phyloP scores from a whole-genome alignment of 2,888 invertebrate genomes.

The Lomographa bimaculata region DNA sequence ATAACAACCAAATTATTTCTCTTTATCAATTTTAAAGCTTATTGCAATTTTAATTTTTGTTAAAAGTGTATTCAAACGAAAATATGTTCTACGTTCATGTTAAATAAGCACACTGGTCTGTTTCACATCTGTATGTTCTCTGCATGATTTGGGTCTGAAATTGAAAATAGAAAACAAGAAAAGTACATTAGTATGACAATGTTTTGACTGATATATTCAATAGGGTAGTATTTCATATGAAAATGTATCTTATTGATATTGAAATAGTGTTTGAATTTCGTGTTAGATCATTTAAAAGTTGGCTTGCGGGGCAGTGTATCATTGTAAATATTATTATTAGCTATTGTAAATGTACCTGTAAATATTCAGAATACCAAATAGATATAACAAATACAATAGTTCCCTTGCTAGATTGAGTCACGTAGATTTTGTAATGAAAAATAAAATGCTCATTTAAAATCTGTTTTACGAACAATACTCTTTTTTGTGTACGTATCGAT shows the following conservation, averaged over 20 bases:
- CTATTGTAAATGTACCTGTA: conserved; percentile 61
- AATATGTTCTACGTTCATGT: too few species aligned
- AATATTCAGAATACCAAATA: conserved; percentile 39
- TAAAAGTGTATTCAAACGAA: too few species aligned
- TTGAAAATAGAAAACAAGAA: conserved; percentile 23
- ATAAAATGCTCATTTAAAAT: conserved; percentile 25
- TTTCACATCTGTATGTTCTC: conserved; percentile 30
- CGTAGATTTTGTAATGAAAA: conserved; percentile 61
- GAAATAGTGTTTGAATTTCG: conserved; percentile 3
- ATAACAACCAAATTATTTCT: too few species aligned
- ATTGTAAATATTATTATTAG: conserved; percentile 39
- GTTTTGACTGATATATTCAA: conserved; percentile 23
- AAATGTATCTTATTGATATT: conserved; percentile 13
- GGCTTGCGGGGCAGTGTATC: conserved; percentile 14
- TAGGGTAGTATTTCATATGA: conserved; percentile 7
- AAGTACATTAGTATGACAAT: conserved; percentile 23
- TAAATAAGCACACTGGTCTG: too few species aligned
- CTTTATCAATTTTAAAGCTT: too few species aligned
- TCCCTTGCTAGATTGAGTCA: conserved; percentile 61
- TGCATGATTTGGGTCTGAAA: conserved; percentile 17
- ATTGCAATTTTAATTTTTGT: too few species aligned
- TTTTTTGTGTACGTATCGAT: conserved; percentile 50
- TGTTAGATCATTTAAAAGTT: neutral
- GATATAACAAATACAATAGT: conserved; percentile 46
- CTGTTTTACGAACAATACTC: conserved; percentile 5